phyloP scores from a whole-genome alignment of 2,113 vertebrate species.

The Isichthys henryi region DNA sequence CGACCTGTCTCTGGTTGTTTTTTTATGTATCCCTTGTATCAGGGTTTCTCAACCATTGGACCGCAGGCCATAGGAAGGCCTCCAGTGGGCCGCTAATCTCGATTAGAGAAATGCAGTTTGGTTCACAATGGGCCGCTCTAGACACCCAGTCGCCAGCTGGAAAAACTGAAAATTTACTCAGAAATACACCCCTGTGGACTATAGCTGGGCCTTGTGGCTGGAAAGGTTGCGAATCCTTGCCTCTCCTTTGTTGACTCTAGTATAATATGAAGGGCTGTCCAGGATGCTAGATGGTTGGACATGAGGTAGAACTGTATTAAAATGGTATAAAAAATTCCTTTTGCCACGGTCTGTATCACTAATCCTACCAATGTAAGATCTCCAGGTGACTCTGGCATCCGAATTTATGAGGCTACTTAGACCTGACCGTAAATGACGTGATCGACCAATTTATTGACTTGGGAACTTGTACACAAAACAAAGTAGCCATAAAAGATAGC shows the following conservation, averaged over 20 bases:
- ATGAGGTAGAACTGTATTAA: background rate
- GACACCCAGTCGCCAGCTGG: background rate
- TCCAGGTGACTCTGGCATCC: background rate
- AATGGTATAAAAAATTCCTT: background rate
- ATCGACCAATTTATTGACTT: background rate
- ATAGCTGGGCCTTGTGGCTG: background rate
- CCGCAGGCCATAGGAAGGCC: background rate
- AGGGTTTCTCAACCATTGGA: background rate
- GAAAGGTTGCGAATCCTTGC: background rate
- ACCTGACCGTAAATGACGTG: background rate
- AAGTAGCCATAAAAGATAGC: background rate
- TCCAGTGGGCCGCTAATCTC: background rate
- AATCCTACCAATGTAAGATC: background rate
- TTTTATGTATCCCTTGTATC: background rate
- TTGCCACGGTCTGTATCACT: background rate
- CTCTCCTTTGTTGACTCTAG: background rate
- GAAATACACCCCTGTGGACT: background rate
- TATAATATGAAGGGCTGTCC: background rate
- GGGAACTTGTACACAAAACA: background rate
- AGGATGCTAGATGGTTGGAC: background rate
- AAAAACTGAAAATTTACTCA: background rate
- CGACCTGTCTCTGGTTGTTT: background rate
- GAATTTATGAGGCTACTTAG: background rate
- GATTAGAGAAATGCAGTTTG: background rate
- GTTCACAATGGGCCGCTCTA: background rate